Percentiles rank a stretch among this genome's conserved stretches.
Conservation (phyloP, 23 tunicate genomes). For the Corella eumyota region DNA sequence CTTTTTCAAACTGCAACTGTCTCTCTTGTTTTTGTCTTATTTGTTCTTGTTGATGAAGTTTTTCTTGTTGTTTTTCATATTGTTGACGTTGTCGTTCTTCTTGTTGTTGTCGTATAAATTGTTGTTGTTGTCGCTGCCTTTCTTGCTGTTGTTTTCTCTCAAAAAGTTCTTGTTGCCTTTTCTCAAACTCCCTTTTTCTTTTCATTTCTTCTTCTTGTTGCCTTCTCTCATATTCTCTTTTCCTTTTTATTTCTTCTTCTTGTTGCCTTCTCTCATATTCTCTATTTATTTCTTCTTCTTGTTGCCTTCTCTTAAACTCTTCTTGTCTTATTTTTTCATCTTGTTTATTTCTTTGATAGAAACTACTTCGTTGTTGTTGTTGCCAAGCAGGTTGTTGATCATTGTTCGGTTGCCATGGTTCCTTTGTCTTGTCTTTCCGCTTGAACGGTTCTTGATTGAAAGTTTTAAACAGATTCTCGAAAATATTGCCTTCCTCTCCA, state of each 20-base stretch:
- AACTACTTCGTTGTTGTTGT: too few species aligned
- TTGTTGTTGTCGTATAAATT: neutral
- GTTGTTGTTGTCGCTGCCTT: constrained; percentile 3
- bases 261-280: constrained; percentile 10
- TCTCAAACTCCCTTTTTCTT: constrained; percentile 6
- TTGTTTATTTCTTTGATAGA: neutral
- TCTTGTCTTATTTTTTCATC: constrained; percentile 13
- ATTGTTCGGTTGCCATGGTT: neutral
- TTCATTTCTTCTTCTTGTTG: constrained; percentile 16
- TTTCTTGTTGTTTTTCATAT: constrained; percentile 6
- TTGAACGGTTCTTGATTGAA: constrained; percentile 22
- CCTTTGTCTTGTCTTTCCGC: constrained; percentile 13
- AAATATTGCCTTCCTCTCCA: constrained; percentile 10
- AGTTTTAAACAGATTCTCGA: constrained; percentile 41
- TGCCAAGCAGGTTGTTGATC: neutral
- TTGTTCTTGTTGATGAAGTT: constrained; percentile 9
- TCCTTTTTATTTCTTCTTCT: constrained; percentile 8
- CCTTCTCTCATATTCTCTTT: constrained; percentile 1
- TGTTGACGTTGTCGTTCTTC: constrained; percentile 11
- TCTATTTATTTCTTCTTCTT: constrained; percentile 13
- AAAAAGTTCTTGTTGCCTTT: constrained; percentile 6
- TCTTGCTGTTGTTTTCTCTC: constrained; percentile 1
- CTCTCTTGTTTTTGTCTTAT: neutral
- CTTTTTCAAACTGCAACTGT: constrained; percentile 2
- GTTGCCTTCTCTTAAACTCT: neutral